Evolutionary conservation across 2,797 vertebrate genomes (phyloP), one percentile per base, ranked within the genome.

Genomic region (Pagetopsis macropterus): DNA sequence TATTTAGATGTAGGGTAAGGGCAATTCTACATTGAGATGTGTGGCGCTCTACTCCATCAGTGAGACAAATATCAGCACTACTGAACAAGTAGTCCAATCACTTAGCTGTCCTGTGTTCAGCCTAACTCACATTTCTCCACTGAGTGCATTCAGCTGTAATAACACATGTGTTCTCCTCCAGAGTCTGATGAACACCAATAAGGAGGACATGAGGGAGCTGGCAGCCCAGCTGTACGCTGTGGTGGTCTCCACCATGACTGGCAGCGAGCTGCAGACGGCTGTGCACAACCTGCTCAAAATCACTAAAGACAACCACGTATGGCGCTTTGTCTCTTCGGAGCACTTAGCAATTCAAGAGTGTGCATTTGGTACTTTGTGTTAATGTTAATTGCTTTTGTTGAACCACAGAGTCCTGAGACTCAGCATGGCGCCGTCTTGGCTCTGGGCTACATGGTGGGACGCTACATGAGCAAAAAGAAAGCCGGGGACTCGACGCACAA

Each of bases 161-260:
- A 62, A 59, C 70, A 52, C 16, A 50, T 81, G 48, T 57, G 76
- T 70, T 65, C 15, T 17, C 43, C 9, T 69, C 31, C 90, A 99
- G 98, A 94, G 94, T 88, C 90, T 99, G 82, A 98, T 99, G 98
- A 98, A 96, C 82, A 96, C 96, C 62, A 99, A 96, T 89, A 99
- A 98, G 86, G 98, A 99, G 88, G 98, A 99, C 90, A 97, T 99
- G 97, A 95, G 98, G 33, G 98, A 99, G 82, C 92, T 99, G 0
- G 97, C 98, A 5, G 97, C 98, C 12, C 94, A 99, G 70, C 95
- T 99, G 68, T 99, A 98, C 59, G 98, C 98, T 10, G 93, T 98
- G 76, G 96, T 99, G 19, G 91, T 98, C 40, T 97, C 96, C 49
- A 94, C 95, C 11, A 95, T 98, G 94, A 96, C 96, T 4, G 97